Evolutionary conservation across 92 coral and sea anemone species (phyloP).

Genomic region (Epizoanthus illoricatus): DNA sequence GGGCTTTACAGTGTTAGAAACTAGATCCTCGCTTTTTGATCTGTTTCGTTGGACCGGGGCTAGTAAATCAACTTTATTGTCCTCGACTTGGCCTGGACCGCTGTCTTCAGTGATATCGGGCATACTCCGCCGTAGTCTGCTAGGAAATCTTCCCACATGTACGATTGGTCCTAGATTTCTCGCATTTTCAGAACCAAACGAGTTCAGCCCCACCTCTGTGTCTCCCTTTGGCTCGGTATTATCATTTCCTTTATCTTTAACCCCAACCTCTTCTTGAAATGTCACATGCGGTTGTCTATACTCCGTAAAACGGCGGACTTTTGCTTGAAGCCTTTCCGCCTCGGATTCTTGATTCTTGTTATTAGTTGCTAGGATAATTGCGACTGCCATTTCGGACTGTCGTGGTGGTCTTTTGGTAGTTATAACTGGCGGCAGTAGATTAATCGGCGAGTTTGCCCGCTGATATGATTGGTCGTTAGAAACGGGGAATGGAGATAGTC

Average conservation of each 20-base stretch:
- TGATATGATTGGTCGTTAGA: too few relatives aligned
- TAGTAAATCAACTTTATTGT: neutral
- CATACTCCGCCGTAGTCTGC: constrained; percentile 3
- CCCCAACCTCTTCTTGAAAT: neutral
- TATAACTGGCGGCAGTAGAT: constrained; percentile 17
- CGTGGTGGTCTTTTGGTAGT: constrained; percentile 12
- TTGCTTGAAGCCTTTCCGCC: constrained; percentile 34
- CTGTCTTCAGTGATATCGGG: neutral
- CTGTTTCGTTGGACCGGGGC: constrained; percentile 11
- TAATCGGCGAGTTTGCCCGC: neutral
- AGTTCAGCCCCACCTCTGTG: neutral
- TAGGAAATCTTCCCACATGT: constrained; percentile 15
- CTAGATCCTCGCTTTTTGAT: constrained; percentile 23
- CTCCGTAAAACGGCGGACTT: constrained; percentile 37
- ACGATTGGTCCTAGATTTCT: constrained; percentile 19
- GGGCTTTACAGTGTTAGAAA: constrained; percentile 21
- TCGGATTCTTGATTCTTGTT: constrained; percentile 4
- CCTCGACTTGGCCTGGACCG: neutral
- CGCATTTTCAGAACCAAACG: neutral
- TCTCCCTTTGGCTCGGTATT: neutral
- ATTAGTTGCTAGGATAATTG: constrained; percentile 4
- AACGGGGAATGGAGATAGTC: constrained; percentile 12
- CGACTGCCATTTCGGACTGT: constrained; percentile 16
- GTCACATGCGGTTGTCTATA: constrained; percentile 17
- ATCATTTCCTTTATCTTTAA: neutral